Conservation (phyloP, 2,888 invertebrate genomes). For the Geotrupes spiniger region DNA sequence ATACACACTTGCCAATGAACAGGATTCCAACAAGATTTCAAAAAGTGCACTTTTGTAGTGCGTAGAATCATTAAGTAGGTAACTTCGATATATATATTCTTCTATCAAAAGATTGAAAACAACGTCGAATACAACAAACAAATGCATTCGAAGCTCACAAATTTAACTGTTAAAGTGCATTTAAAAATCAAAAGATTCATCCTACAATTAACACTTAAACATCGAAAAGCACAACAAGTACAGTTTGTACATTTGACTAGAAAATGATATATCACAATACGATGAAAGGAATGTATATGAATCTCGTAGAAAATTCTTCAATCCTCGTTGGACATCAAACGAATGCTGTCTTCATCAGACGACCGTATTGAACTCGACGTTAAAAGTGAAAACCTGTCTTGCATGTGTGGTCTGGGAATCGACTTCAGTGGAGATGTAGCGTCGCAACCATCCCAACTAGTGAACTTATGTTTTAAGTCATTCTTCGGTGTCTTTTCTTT, state of each 20-base stretch:
- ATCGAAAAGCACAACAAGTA: constrained; percentile 47
- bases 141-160: too few species aligned
- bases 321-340: constrained; percentile 52
- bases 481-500: constrained; percentile 33
- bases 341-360: constrained; percentile 56
- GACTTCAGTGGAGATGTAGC: constrained; percentile 39
- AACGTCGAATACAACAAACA: too few species aligned
- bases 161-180: too few species aligned
- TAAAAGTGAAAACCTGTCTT: constrained; percentile 55
- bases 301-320: constrained; percentile 25
- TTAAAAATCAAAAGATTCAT: too few species aligned
- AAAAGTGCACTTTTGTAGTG: too few species aligned
- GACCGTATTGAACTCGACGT: constrained; percentile 55
- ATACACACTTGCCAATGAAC: too few species aligned
- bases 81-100: too few species aligned
- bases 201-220: constrained; percentile 1
- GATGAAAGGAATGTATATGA: constrained; percentile 16
- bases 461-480: constrained; percentile 43
- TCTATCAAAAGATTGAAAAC: too few species aligned
- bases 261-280: constrained; percentile 11
- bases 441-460: constrained; percentile 44
- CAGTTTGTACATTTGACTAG: constrained; percentile 15
- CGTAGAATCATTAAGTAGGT: too few species aligned
- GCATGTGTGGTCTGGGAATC: constrained; percentile 36
- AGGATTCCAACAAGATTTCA: too few species aligned